phyloP scores from a whole-genome alignment of 2,113 vertebrate species.

The Cryptoleucopteryx plumbea region DNA sequence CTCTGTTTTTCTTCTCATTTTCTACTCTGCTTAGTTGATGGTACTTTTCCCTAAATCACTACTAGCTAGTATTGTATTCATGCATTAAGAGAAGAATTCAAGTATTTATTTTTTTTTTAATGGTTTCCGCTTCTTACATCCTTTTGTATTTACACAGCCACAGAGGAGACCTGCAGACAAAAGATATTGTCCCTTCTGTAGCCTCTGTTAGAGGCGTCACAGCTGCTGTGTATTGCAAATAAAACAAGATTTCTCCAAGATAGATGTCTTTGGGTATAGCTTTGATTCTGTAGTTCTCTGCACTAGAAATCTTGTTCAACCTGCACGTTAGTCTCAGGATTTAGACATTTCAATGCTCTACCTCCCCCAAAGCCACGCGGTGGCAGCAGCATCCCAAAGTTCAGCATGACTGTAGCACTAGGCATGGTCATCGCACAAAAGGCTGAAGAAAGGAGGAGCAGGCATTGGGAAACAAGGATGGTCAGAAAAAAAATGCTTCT shows the following conservation, averaged over 20 bases:
- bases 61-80: rapidly evolving
- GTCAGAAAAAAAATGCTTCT: neutral
- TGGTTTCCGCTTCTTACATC: neutral
- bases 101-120: rapidly evolving
- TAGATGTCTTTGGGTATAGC: rapidly evolving
- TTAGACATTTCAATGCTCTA: neutral
- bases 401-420: rapidly evolving
- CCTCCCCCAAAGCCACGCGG: neutral
- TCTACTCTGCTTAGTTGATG: neutral
- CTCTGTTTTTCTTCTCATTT: neutral
- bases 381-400: neutral
- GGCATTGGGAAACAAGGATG: rapidly evolving
- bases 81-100: neutral
- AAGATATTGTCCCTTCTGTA: neutral
- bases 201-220: neutral
- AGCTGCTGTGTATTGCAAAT: neutral
- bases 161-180: neutral
- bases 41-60: neutral
- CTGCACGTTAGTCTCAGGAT: rapidly evolving
- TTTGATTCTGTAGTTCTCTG: neutral
- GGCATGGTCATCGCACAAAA: rapidly evolving
- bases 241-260: neutral
- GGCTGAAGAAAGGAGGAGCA: no score
- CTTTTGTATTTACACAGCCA: neutral
- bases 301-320: neutral